phyloP scores from a whole-genome alignment of 2,888 invertebrate genomes.

The Dynastes hyllus region DNA sequence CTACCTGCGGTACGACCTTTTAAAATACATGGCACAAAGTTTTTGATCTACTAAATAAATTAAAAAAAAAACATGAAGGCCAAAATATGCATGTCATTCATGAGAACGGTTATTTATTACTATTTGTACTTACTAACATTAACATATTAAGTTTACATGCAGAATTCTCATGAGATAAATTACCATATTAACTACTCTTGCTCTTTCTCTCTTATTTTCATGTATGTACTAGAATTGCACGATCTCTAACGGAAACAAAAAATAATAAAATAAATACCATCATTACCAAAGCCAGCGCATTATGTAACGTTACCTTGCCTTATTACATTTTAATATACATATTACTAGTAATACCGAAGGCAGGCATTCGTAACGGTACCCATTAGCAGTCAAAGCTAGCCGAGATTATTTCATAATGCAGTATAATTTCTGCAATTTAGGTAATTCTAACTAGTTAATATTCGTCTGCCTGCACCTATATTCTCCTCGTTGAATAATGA shows the following conservation, averaged over 20 bases:
- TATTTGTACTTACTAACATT: not conserved
- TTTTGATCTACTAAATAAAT: not conserved
- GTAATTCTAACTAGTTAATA: conserved; percentile 2
- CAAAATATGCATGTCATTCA: not conserved
- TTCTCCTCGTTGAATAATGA: conserved; percentile 1
- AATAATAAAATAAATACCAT: too few relatives aligned
- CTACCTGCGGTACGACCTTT: not conserved
- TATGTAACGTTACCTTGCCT: too few relatives aligned
- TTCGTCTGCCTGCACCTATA: not conserved
- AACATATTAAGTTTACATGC: not conserved
- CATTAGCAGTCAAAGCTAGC: not conserved
- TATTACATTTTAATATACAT: too few relatives aligned
- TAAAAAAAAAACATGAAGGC: not conserved
- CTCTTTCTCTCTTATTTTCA: too few relatives aligned
- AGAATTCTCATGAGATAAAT: too few relatives aligned
- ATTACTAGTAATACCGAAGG: too few relatives aligned
- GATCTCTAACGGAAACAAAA: too few relatives aligned
- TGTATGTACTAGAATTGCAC: too few relatives aligned
- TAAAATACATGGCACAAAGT: not conserved
- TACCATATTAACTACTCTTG: too few relatives aligned
- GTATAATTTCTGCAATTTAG: conserved; percentile 4
- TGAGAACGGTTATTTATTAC: not conserved
- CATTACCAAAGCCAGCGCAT: too few relatives aligned
- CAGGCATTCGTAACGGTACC: not conserved
- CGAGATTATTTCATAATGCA: conserved; percentile 6